These are phyloP conservation scores for Capreolus pygargus DNA, from an alignment of 2,113 vertebrate species.

Conservation along the genomic window DNA sequence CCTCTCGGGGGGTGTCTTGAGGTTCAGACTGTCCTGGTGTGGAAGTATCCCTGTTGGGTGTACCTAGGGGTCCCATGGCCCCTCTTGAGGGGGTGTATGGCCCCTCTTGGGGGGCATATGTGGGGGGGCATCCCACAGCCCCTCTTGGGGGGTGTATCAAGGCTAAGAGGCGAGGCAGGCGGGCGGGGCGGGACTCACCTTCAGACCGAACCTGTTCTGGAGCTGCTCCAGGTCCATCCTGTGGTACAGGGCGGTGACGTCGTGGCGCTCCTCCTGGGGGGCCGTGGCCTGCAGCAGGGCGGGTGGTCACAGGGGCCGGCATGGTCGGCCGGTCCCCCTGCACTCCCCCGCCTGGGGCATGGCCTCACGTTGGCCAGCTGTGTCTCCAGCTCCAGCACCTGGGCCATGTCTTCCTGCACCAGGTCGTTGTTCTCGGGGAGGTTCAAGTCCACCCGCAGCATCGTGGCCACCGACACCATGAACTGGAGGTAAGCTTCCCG, in stretches of 20 bases:
- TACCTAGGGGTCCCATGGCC: background rate
- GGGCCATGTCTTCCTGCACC: slow-evolving; percentile 90
- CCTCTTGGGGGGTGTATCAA: rapidly evolving
- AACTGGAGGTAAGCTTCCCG: slow-evolving; percentile 93
- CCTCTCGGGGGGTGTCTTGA: background rate
- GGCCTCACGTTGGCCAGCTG: slow-evolving; percentile 92
- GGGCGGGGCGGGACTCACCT: slow-evolving; percentile 77
- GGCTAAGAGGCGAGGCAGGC: rapidly evolving
- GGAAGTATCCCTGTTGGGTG: background rate
- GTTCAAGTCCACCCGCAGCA: slow-evolving; percentile 90
- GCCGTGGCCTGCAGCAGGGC: slow-evolving; percentile 85
- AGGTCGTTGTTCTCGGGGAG: slow-evolving; percentile 83
- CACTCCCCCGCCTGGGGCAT: rapidly evolving
- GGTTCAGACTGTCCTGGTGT: background rate
- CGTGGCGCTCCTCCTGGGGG: slow-evolving; percentile 92
- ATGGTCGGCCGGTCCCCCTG: rapidly evolving
- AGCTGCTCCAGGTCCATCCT: slow-evolving; percentile 91
- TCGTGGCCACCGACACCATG: slow-evolving; percentile 91
- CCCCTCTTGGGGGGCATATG: background rate
- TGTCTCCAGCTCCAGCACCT: slow-evolving; percentile 93
- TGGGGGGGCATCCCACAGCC: background rate
- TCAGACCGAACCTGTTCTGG: slow-evolving; percentile 87
- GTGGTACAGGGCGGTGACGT: slow-evolving; percentile 94
- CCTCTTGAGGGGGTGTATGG: background rate
- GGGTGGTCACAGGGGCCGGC: rapidly evolving